Evolutionary conservation across 2,797 vertebrate genomes (phyloP), one percentile per base, ranked within the genome.

Genomic region (Staurois parvus): DNA sequence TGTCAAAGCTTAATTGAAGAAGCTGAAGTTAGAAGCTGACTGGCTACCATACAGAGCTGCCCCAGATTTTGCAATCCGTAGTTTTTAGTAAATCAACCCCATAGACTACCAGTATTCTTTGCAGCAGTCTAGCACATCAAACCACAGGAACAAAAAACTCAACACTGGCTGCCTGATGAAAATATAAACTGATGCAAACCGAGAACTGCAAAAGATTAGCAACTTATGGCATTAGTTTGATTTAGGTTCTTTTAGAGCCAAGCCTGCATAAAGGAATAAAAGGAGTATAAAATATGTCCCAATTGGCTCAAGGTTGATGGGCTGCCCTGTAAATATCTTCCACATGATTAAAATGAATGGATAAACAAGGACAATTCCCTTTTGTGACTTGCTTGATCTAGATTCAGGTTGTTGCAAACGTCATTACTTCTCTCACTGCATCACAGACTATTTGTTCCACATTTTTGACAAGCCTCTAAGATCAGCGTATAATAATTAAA

Each of bases 181-280:
- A 24, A 59, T 24, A 24, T 19, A 59, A 8, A 24, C 19, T 8
- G 21, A 6, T 21, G 19, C 48, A 24, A 6, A 59, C 19, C 24
- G 26, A 34, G 40, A 28, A 24, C 37, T 37, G 26, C 68, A 72
- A 4, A 37, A 72, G 48, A 56, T 72, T 52, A 82, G 80, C 11
- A 82, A 66, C 75, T 84, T 72, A 62, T 30, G 48, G 34, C 52
- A 64, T 45, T 70, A 59, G 48, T 64, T 45, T 45, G 78, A 77
- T 84, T 42, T 45, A 32, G 64, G 17, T 21, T n/a, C 15, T n/a
- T 64, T 84, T 32, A 72, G 48, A 78, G 75, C 48, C 83, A 84
- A 70, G 26, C 67, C 70, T 77, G 15, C 34, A 79, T 73, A 64
- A 79, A 84, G 10, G 76, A 79, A 79, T 85, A 79, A 85, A 37